Conservation (phyloP, 2,113 vertebrate genomes). For the Tachuris rubrigastra region DNA sequence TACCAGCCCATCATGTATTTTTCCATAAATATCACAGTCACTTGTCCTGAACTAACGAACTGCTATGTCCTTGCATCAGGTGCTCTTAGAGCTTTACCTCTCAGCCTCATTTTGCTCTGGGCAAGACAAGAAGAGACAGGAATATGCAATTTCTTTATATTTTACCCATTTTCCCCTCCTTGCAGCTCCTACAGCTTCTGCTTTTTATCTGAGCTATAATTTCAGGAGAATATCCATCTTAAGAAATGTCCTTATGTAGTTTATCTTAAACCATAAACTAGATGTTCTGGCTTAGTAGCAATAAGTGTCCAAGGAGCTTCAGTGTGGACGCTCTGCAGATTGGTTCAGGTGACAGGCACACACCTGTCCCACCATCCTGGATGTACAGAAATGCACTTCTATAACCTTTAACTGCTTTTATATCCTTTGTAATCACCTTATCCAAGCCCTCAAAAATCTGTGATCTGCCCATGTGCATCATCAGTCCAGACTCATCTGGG, state of each 20-base stretch:
- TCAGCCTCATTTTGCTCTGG: neutral
- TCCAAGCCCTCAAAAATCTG: neutral
- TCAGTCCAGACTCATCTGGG: neutral
- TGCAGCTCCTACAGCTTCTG: neutral
- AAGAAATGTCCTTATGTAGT: neutral
- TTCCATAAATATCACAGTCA: neutral
- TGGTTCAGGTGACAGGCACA: neutral
- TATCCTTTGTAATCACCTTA: neutral
- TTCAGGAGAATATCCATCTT: neutral
- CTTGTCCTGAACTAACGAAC: neutral
- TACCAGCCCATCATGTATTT: neutral
- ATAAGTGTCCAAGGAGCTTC: neutral
- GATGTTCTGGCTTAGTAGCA: neutral
- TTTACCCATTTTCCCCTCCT: neutral
- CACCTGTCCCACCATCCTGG: neutral
- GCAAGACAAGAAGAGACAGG: neutral
- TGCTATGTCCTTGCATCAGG: neutral
- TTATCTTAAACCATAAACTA: neutral
- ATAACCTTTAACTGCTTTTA: neutral
- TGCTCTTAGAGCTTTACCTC: neutral
- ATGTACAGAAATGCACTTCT: neutral
- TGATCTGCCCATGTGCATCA: neutral
- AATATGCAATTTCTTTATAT: neutral
- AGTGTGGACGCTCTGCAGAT: neutral
- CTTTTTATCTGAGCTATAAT: neutral